These are phyloP conservation scores for Pseudotriccus pelzelni DNA, from an alignment of 2,797 vertebrate species.

Conservation along the genomic window DNA sequence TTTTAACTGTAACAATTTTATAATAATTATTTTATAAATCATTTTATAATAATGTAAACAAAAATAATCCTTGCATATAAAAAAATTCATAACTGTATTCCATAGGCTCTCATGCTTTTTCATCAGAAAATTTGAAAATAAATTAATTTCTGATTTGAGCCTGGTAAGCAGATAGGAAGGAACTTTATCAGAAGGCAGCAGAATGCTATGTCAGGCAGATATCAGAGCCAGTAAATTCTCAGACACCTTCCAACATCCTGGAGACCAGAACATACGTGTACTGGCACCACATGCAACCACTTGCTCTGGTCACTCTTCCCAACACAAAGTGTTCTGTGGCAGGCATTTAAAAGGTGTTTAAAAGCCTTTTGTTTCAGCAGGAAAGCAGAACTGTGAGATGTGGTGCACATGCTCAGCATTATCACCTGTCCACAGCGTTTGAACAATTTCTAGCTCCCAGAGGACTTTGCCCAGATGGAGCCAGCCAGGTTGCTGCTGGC, in stretches of 20 bases:
- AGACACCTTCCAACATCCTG: accelerated
- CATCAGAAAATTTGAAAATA: not conserved
- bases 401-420: not conserved
- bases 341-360: not conserved
- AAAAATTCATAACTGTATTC: not conserved
- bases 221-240: not conserved
- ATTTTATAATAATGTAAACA: not conserved
- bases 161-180: not conserved
- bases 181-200: not conserved
- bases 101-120: not conserved
- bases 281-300: accelerated
- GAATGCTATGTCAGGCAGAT: accelerated
- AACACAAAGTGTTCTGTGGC: accelerated
- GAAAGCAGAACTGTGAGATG: not conserved
- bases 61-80: not conserved
- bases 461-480: accelerated
- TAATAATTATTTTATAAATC: not conserved
- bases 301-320: not conserved
- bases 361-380: not conserved
- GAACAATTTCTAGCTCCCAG: accelerated
- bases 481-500: not conserved
- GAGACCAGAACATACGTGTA: accelerated
- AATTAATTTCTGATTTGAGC: not conserved
- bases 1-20: not conserved
- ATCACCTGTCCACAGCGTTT: not conserved